phyloP scores from a whole-genome alignment of 2,888 invertebrate species.

The Agonopterix subpropinquella region DNA sequence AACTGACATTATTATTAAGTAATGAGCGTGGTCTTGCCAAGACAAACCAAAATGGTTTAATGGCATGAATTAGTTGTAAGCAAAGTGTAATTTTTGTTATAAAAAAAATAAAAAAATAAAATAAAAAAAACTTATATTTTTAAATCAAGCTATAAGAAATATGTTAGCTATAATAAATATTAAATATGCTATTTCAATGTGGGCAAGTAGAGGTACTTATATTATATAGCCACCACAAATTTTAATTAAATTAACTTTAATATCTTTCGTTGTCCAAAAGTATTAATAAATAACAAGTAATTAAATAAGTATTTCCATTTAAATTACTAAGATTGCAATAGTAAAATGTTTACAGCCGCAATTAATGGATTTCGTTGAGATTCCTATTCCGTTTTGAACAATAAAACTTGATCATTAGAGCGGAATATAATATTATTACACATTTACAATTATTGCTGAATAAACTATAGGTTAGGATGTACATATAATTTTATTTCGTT shows the following conservation, averaged over 20 bases:
- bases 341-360: slow-evolving; percentile 29
- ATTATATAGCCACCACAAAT: neutral
- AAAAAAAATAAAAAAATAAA: too few species aligned
- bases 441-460: slow-evolving; percentile 21
- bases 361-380: slow-evolving; percentile 25
- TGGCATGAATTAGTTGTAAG: too few species aligned
- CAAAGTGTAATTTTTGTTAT: too few species aligned
- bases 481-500: too few species aligned
- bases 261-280: slow-evolving; percentile 1
- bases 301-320: slow-evolving; percentile 12
- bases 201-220: neutral
- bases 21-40: too few species aligned
- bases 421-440: slow-evolving; percentile 20
- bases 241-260: neutral
- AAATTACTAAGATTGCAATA: slow-evolving; percentile 9
- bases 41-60: too few species aligned
- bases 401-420: slow-evolving; percentile 32
- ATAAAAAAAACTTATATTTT: too few species aligned
- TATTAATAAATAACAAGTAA: slow-evolving; percentile 12
- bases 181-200: too few species aligned
- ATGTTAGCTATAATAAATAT: too few species aligned
- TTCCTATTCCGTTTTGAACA: slow-evolving; percentile 23
- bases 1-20: too few species aligned
- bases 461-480: neutral
- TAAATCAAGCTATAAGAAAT: too few species aligned